phyloP scores from a whole-genome alignment of 2,888 invertebrate genomes.

The Abrostola tripartita region DNA sequence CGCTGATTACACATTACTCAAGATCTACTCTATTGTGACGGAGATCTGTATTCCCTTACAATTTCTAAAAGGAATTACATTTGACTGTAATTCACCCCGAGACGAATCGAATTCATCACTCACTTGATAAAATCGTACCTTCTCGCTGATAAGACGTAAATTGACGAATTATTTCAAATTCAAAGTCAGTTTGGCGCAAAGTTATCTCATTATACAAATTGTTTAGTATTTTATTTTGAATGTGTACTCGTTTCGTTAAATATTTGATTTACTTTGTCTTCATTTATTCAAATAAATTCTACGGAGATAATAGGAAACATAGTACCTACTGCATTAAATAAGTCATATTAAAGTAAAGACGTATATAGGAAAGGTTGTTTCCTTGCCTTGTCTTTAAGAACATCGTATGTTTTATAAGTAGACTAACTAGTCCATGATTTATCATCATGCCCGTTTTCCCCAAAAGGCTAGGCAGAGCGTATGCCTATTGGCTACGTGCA shows the following conservation, averaged over 20 bases:
- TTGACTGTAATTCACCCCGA: constrained; percentile 71
- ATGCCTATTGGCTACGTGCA: too few relatives aligned
- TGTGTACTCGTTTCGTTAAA: constrained; percentile 29
- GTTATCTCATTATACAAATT: constrained; percentile 45
- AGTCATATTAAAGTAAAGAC: neutral
- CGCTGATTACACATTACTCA: constrained; percentile 80
- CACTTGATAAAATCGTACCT: constrained; percentile 60
- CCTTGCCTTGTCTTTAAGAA: too few relatives aligned
- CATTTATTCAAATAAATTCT: constrained; percentile 28
- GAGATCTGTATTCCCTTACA: constrained; percentile 73
- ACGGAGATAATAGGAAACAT: constrained; percentile 1
- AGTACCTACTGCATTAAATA: neutral
- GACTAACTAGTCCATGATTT: too few relatives aligned
- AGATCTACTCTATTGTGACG: constrained; percentile 76
- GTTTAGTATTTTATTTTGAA: constrained; percentile 42
- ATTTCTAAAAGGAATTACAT: constrained; percentile 75
- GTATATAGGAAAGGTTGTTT: too few relatives aligned
- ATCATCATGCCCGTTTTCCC: too few relatives aligned
- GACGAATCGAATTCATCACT: constrained; percentile 67
- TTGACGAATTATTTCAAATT: constrained; percentile 55
- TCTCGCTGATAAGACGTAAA: constrained; percentile 48
- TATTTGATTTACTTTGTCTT: constrained; percentile 20
- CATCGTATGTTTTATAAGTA: too few relatives aligned
- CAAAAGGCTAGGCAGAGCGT: too few relatives aligned
- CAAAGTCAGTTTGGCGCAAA: constrained; percentile 35